Evolutionary conservation across 2,888 invertebrate genomes (phyloP).

Genomic region (Napeogenes sylphis): DNA sequence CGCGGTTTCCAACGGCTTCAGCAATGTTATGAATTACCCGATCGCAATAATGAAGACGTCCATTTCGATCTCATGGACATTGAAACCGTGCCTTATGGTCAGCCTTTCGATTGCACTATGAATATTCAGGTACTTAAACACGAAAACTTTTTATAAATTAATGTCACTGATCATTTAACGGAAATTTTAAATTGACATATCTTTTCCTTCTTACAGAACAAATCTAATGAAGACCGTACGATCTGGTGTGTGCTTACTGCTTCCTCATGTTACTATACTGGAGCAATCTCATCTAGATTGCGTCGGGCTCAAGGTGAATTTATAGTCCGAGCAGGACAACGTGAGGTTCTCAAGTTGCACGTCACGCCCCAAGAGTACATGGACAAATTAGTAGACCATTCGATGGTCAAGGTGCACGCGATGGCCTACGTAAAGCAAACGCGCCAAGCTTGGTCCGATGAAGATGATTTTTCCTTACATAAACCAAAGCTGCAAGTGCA

Average conservation of each 20-base stretch:
- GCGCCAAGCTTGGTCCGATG: slow-evolving; percentile 84
- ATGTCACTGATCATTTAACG: neutral
- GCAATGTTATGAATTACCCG: slow-evolving; percentile 79
- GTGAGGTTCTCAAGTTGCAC: slow-evolving; percentile 79
- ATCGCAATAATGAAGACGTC: slow-evolving; percentile 79
- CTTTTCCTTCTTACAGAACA: slow-evolving; percentile 63
- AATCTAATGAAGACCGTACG: slow-evolving; percentile 79
- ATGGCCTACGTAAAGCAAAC: slow-evolving; percentile 85
- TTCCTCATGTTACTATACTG: slow-evolving; percentile 83
- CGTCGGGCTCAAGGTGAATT: slow-evolving; percentile 80
- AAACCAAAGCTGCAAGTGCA: slow-evolving; percentile 82
- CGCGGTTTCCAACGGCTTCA: slow-evolving; percentile 79
- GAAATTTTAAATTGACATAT: too few relatives aligned
- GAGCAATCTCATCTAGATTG: slow-evolving; percentile 80
- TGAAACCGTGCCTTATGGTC: slow-evolving; percentile 80
- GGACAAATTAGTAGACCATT: slow-evolving; percentile 83
- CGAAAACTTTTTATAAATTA: neutral
- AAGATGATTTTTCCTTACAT: slow-evolving; percentile 83
- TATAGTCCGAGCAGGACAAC: slow-evolving; percentile 78
- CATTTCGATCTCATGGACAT: slow-evolving; percentile 82
- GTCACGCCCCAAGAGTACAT: slow-evolving; percentile 82
- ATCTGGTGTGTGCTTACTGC: slow-evolving; percentile 81
- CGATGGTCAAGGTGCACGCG: slow-evolving; percentile 84
- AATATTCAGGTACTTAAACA: slow-evolving; percentile 75
- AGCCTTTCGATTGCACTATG: slow-evolving; percentile 81